A percentile compares a stretch with the other conserved stretches of the same genome.
These are phyloP conservation scores for Dorcus hopei DNA, from an alignment of 2,888 invertebrate species.

Conservation along the genomic window DNA sequence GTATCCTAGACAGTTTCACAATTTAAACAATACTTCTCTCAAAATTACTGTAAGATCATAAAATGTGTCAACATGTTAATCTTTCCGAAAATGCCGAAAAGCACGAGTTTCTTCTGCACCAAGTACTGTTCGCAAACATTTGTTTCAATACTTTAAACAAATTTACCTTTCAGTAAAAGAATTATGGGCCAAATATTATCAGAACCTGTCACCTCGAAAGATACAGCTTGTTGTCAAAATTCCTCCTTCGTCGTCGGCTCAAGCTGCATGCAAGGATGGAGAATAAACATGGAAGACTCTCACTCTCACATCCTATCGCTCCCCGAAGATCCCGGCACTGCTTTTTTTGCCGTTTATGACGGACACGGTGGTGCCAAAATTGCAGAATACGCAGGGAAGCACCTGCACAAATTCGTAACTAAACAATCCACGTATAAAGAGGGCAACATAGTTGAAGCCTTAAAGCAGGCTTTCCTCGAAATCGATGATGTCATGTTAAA, in stretches of 20 bases:
- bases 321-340: conserved; percentile 82
- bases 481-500: conserved; percentile 90
- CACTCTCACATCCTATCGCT: conserved; percentile 93
- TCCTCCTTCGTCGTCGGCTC: conserved; percentile 78
- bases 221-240: conserved; percentile 78
- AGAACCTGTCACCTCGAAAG: conserved; percentile 91
- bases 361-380: conserved; percentile 76
- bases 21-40: not conserved
- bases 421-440: conserved; percentile 78
- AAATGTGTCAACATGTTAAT: conserved; percentile 17
- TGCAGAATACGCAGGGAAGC: conserved; percentile 92
- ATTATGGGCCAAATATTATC: conserved; percentile 95
- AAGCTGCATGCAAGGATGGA: conserved; percentile 99
- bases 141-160: no score
- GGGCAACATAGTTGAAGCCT: conserved; percentile 79
- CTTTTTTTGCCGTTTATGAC: conserved; percentile 97
- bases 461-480: conserved; percentile 78
- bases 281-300: conserved; percentile 98
- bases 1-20: conserved; percentile 7
- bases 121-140: no score
- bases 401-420: conserved; percentile 89
- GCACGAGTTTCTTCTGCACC: not conserved
- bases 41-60: conserved; percentile 5
- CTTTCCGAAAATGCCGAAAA: not conserved
- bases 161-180: not conserved